phyloP scores from a whole-genome alignment of 1,140 invertebrate species.

The Heliconius himera region DNA sequence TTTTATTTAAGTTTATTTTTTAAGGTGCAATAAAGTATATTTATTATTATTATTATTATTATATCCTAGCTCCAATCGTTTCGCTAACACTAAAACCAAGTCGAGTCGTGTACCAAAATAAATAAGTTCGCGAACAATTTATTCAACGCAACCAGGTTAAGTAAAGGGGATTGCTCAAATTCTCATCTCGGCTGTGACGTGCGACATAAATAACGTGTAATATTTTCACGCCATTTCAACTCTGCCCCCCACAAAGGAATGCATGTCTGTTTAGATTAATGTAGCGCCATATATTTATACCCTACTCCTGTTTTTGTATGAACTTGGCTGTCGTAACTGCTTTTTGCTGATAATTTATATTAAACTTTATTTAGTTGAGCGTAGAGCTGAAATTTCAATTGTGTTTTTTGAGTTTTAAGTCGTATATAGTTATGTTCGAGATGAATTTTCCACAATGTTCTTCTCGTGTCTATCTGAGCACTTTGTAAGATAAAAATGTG shows the following conservation, averaged over 20 bases:
- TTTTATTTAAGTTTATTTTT: too few relatives aligned
- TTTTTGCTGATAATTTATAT: slow-evolving; percentile 15
- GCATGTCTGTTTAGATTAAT: slow-evolving; percentile 78
- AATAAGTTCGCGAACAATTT: slow-evolving; percentile 33
- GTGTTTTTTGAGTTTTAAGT: slow-evolving; percentile 23
- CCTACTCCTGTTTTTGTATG: slow-evolving; percentile 52
- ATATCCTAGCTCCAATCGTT: not conserved
- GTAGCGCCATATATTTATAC: slow-evolving; percentile 78
- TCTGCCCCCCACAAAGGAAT: slow-evolving; percentile 72
- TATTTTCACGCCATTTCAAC: slow-evolving; percentile 80
- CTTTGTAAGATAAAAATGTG: slow-evolving; percentile 81
- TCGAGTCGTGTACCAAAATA: slow-evolving; percentile 29
- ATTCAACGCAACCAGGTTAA: slow-evolving; percentile 36
- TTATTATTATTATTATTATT: too few relatives aligned
- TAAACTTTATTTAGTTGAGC: slow-evolving; percentile 22
- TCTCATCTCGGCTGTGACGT: slow-evolving; percentile 58
- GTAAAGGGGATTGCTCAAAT: slow-evolving; percentile 43
- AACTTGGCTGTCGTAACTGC: slow-evolving; percentile 43
- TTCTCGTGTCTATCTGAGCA: slow-evolving; percentile 76
- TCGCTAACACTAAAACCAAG: slow-evolving; percentile 8
- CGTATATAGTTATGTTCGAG: slow-evolving; percentile 33
- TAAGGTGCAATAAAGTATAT: too few relatives aligned
- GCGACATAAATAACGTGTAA: slow-evolving; percentile 75
- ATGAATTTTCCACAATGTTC: slow-evolving; percentile 78
- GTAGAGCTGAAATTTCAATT: slow-evolving; percentile 35